Evolutionary conservation across 1,140 invertebrate species (phyloP).

Genomic region (Pomacea maculata): DNA sequence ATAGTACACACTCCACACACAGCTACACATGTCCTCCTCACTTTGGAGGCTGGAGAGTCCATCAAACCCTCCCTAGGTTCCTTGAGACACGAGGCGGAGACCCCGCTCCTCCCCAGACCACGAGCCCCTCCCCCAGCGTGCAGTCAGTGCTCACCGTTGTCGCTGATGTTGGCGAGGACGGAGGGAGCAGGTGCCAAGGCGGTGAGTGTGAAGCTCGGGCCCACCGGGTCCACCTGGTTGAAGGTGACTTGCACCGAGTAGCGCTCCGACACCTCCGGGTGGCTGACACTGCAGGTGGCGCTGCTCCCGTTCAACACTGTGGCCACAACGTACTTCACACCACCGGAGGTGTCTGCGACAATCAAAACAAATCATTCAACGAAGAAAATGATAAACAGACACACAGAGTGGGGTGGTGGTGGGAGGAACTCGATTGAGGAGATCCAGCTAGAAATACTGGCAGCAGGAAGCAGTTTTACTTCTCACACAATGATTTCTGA

Average conservation of each 20-base stretch:
- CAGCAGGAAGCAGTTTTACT: too few species aligned
- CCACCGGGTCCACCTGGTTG: constrained; percentile 16
- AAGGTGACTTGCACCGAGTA: constrained; percentile 4
- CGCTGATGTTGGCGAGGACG: constrained; percentile 2
- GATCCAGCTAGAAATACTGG: too few species aligned
- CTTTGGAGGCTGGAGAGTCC: background rate
- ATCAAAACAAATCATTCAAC: background rate
- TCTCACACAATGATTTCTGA: too few species aligned
- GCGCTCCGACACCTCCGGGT: background rate
- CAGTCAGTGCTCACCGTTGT: background rate
- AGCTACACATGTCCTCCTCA: background rate
- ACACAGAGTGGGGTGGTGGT: too few species aligned
- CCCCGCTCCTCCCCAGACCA: too few species aligned
- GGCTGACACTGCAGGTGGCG: constrained; percentile 11
- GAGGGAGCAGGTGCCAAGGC: constrained; percentile 5
- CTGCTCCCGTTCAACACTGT: background rate
- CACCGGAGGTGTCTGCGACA: constrained; percentile 1
- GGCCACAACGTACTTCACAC: background rate
- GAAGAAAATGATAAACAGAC: too few species aligned
- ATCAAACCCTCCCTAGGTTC: too few species aligned
- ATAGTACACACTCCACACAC: too few species aligned
- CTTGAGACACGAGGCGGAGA: too few species aligned
- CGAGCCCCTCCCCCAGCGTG: too few species aligned
- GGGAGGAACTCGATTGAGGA: too few species aligned
- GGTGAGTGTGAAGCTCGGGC: constrained; percentile 6